phyloP scores from a whole-genome alignment of 2,888 invertebrate genomes.

The Podotricha telesiphe region DNA sequence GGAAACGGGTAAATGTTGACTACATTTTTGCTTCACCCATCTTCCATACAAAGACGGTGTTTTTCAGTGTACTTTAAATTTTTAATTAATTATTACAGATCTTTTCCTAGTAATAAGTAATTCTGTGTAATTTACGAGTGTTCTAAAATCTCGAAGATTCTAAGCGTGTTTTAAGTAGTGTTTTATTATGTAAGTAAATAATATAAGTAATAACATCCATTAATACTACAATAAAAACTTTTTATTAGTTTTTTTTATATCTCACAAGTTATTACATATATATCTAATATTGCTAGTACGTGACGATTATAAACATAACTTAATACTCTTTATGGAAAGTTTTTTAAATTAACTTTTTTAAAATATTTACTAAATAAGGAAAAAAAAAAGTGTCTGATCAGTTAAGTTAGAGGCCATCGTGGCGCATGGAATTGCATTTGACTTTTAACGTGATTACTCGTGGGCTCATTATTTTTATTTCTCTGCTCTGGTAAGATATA shows the following conservation, averaged over 20 bases:
- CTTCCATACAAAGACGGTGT: too few relatives aligned
- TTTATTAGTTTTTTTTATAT: not conserved
- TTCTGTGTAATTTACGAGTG: not conserved
- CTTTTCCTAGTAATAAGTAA: not conserved
- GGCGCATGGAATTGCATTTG: too few relatives aligned
- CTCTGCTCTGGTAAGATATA: too few relatives aligned
- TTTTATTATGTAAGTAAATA: slow-evolving; percentile 12
- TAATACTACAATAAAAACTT: not conserved
- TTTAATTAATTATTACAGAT: not conserved
- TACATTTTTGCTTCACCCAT: too few relatives aligned
- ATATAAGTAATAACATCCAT: not conserved
- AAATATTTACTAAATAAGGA: not conserved
- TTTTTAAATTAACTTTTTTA: not conserved
- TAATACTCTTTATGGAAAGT: not conserved
- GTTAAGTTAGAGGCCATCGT: too few relatives aligned
- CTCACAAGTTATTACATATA: slow-evolving; percentile 1
- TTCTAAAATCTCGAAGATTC: slow-evolving; percentile 1
- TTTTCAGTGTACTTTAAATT: too few relatives aligned
- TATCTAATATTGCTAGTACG: slow-evolving; percentile 2
- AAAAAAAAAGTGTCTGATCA: too few relatives aligned
- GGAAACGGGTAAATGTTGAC: too few relatives aligned
- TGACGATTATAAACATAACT: not conserved
- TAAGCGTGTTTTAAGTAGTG: too few relatives aligned
- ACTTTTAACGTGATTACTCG: too few relatives aligned
- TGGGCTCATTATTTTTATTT: too few relatives aligned